phyloP scores from a whole-genome alignment of 2,797 vertebrate genomes.

The Sardinella longiceps region DNA sequence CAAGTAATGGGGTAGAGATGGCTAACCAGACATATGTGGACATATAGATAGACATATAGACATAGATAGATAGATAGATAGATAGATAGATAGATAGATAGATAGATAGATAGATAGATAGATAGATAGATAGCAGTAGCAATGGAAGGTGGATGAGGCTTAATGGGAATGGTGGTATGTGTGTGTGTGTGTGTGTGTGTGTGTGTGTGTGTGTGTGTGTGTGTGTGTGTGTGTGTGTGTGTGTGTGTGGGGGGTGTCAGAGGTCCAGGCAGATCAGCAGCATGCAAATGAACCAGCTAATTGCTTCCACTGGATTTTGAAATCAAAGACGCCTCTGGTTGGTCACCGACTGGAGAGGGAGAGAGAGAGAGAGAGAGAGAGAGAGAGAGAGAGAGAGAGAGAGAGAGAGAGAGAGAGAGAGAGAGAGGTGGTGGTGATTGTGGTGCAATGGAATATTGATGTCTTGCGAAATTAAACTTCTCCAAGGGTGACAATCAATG shows the following conservation, averaged over 20 bases:
- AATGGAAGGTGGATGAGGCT: no score
- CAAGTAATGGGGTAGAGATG: no score
- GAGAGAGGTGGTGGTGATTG: background rate
- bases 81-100: no score
- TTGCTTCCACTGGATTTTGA: constrained; percentile 79
- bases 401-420: background rate
- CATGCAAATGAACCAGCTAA: constrained; percentile 76
- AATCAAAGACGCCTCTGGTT: constrained; percentile 64
- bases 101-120: no score
- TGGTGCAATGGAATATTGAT: constrained; percentile 71
- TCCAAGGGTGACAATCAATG: constrained; percentile 67
- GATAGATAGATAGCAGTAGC: no score
- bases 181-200: background rate
- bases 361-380: constrained; percentile 43
- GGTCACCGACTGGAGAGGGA: constrained; percentile 37
- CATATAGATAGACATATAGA: no score
- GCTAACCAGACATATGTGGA: no score
- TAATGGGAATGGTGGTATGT: no score
- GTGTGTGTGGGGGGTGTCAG: constrained; percentile 37
- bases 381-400: background rate
- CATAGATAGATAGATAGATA: no score
- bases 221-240: no score
- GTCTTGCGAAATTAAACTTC: constrained; percentile 70
- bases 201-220: background rate
- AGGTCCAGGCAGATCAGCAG: constrained; percentile 37